A percentile compares a stretch with the other conserved stretches of the same genome.
These are phyloP conservation scores for Cariama cristata DNA, from an alignment of 2,113 vertebrate species.

Conservation along the genomic window DNA sequence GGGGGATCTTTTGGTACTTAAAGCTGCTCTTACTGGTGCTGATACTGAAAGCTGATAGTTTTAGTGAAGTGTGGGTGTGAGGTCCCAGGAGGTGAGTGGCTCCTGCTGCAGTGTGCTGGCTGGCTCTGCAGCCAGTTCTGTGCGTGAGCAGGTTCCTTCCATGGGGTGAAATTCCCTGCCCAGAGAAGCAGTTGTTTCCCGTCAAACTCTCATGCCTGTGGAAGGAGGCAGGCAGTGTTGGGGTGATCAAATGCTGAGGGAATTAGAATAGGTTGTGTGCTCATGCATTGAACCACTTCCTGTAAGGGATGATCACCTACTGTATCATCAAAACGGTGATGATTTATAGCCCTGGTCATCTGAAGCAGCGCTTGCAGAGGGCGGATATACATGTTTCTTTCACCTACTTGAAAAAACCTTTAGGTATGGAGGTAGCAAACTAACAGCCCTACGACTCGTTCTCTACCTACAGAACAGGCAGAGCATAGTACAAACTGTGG, in stretches of 20 bases:
- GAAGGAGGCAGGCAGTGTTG: background rate
- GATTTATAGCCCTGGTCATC: background rate
- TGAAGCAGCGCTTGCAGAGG: background rate
- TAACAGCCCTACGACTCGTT: accelerated
- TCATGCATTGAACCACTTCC: background rate
- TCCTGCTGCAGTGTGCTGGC: background rate
- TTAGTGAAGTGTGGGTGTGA: background rate
- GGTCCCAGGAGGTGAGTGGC: background rate
- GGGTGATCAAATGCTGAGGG: background rate
- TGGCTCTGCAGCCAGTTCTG: background rate
- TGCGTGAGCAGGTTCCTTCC: background rate
- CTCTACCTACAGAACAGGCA: background rate
- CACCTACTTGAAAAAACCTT: background rate
- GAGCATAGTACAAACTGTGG: background rate
- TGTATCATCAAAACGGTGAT: background rate
- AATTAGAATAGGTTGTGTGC: background rate
- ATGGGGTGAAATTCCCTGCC: background rate
- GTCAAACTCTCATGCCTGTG: background rate
- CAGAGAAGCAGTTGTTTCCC: background rate
- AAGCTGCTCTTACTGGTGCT: background rate
- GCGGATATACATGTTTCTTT: background rate
- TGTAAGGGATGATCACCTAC: background rate
- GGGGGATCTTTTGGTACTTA: background rate
- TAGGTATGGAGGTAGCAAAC: background rate
- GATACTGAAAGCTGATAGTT: background rate